Percentiles rank a stretch among this genome's conserved stretches.
These are phyloP conservation scores for Sebastes miniatus DNA, from an alignment of 2,797 vertebrate genomes.

Conservation along the genomic window DNA sequence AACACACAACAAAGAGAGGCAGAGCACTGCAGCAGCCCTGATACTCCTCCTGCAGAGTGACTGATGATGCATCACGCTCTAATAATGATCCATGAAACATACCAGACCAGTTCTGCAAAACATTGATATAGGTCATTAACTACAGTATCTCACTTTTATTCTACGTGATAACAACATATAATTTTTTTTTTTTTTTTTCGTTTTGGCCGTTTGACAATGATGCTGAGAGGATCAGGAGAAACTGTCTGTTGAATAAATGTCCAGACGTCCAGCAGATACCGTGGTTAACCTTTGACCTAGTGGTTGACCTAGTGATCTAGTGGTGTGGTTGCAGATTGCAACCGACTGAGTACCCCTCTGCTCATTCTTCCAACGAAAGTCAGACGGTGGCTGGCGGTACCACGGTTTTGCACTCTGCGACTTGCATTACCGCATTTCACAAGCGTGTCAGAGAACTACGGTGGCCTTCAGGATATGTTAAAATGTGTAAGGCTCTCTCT, in stretches of 20 bases:
- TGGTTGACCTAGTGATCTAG: no score
- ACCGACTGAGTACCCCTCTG: no score
- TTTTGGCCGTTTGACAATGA: not conserved
- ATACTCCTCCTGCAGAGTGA: constrained; percentile 10
- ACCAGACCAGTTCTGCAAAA: not conserved
- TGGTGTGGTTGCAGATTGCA: no score
- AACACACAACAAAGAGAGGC: constrained; percentile 16
- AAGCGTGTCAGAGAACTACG: no score
- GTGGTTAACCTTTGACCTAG: not conserved
- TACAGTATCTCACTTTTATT: not conserved
- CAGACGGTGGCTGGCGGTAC: no score
- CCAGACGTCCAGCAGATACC: not conserved
- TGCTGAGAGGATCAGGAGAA: not conserved
- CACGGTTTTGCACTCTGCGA: no score
- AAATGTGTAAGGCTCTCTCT: no score
- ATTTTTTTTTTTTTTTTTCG: not conserved
- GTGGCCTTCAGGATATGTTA: no score
- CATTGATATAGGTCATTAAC: not conserved
- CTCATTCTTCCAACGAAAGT: no score
- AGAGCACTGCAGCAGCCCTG: constrained; percentile 21
- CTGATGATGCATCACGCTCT: not conserved
- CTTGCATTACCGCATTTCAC: no score
- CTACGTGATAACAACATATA: not conserved
- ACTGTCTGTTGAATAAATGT: not conserved
- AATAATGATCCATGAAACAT: not conserved